These are phyloP conservation scores for Neria commutata DNA, from an alignment of 2,888 invertebrate genomes.

Conservation along the genomic window DNA sequence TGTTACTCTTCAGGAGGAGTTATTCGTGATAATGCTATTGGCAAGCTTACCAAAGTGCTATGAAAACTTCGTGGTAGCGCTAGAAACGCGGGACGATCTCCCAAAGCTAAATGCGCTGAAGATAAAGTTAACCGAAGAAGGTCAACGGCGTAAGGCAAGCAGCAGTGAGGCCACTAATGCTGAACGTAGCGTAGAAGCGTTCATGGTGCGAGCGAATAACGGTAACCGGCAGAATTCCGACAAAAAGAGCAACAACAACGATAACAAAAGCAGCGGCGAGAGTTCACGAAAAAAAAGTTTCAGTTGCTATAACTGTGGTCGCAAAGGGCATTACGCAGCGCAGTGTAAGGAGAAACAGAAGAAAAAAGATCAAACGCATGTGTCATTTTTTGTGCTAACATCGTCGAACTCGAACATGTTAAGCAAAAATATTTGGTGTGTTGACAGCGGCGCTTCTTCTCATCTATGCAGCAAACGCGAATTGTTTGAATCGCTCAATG, in stretches of 20 bases:
- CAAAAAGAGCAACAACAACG: neutral
- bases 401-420: too few species aligned
- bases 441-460: neutral
- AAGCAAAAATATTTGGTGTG: too few species aligned
- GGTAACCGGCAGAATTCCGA: neutral
- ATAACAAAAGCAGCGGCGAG: neutral
- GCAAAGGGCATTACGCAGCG: neutral
- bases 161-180: neutral
- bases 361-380: neutral
- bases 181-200: neutral
- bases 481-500: neutral
- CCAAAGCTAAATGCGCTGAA: neutral
- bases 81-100: neutral
- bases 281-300: too few species aligned
- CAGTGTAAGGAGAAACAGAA: neutral
- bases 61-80: conserved; percentile 4
- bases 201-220: neutral
- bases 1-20: too few species aligned
- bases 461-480: neutral
- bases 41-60: neutral
- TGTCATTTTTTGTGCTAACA: neutral
- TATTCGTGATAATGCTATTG: conserved; percentile 4
- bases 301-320: neutral
- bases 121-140: neutral
- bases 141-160: neutral